phyloP scores from a whole-genome alignment of 1,140 invertebrate species.

The Chelonus insularis region DNA sequence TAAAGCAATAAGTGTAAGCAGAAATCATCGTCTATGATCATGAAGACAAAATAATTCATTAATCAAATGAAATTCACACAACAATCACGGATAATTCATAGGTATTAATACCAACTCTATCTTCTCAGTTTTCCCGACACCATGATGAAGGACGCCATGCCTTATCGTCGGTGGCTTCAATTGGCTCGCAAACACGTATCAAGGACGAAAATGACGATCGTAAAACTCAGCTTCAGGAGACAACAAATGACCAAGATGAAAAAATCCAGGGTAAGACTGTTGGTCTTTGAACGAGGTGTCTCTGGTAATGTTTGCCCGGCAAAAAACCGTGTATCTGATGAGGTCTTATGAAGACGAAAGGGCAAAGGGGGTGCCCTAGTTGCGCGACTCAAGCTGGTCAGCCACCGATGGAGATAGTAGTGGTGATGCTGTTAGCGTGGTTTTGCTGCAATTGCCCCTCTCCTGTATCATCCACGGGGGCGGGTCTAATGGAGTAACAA shows the following conservation, averaged over 20 bases:
- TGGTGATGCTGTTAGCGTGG: slow-evolving; percentile 1
- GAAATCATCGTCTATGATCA: too few species aligned
- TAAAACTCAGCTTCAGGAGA: background rate
- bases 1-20: too few species aligned
- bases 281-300: slow-evolving; percentile 11
- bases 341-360: background rate
- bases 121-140: too few species aligned
- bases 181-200: too few species aligned
- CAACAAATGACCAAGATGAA: background rate
- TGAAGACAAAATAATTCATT: too few species aligned
- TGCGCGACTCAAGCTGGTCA: slow-evolving; percentile 16
- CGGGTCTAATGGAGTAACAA: background rate
- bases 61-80: background rate
- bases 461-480: background rate
- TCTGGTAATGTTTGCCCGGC: slow-evolving; percentile 11
- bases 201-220: slow-evolving; percentile 4
- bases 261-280: slow-evolving; percentile 1
- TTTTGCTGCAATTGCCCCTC: slow-evolving; percentile 1
- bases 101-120: background rate
- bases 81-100: too few species aligned
- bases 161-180: too few species aligned
- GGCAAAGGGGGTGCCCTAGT: slow-evolving; percentile 22
- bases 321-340: slow-evolving; percentile 13
- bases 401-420: slow-evolving; percentile 1
- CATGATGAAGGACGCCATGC: too few species aligned